Conservation (phyloP, 2,888 invertebrate genomes). For the Oegoconia quadripuncta region DNA sequence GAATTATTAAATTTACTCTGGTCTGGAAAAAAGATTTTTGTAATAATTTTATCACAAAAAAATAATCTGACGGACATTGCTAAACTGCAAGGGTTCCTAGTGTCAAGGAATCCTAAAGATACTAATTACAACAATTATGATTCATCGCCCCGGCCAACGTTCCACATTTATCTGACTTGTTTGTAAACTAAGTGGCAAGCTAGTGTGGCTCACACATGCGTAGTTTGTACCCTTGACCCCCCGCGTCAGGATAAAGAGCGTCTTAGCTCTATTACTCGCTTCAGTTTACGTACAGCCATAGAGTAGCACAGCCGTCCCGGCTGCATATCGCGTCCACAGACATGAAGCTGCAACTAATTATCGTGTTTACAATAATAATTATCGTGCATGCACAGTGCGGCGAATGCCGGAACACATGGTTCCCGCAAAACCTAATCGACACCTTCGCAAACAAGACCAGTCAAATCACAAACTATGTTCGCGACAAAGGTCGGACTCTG, state of each 20-base stretch:
- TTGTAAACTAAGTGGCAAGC: no score
- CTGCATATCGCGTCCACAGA: constrained; percentile 22
- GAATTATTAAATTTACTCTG: no score
- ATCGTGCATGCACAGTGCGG: constrained; percentile 36
- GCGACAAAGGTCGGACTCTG: constrained; percentile 48
- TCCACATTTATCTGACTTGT: constrained; percentile 7
- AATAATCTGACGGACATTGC: no score
- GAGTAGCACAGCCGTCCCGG: no score
- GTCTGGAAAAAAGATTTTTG: no score
- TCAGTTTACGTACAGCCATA: no score
- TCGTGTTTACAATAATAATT: constrained; percentile 35
- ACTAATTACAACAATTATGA: no score
- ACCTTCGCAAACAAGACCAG: constrained; percentile 51
- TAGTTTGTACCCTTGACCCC: constrained; percentile 49
- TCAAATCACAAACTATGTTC: constrained; percentile 50
- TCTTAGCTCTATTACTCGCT: constrained; percentile 35
- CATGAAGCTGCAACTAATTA: constrained; percentile 47
- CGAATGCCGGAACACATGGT: constrained; percentile 47
- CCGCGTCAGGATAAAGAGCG: constrained; percentile 42
- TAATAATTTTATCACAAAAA: no score
- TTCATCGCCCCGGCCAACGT: background rate
- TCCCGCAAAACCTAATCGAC: constrained; percentile 49
- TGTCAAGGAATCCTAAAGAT: no score
- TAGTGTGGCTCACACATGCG: constrained; percentile 29
- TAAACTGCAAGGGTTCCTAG: no score